These are phyloP conservation scores for Calliopsis andreniformis DNA, from an alignment of 1,140 invertebrate genomes.

Conservation along the genomic window DNA sequence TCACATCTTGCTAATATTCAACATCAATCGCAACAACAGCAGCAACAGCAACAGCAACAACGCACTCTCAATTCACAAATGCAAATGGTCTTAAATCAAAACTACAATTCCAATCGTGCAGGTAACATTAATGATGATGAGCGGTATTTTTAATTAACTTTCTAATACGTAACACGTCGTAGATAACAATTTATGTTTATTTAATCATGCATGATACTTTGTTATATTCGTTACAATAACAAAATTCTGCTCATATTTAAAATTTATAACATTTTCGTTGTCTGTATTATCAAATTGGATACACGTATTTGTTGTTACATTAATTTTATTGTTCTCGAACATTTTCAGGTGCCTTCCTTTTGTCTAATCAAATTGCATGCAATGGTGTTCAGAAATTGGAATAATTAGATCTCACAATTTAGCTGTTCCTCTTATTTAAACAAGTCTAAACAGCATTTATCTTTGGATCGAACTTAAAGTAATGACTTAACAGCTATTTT, in stretches of 20 bases:
- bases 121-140: constrained; percentile 62
- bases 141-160: neutral
- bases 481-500: constrained; percentile 51
- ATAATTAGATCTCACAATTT: constrained; percentile 53
- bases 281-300: neutral
- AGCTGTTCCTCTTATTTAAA: constrained; percentile 47
- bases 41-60: constrained; percentile 68
- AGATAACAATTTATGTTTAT: neutral
- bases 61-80: constrained; percentile 71
- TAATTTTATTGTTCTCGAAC: constrained; percentile 36
- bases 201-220: too few species aligned
- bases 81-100: constrained; percentile 79
- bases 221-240: too few species aligned
- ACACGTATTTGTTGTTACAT: neutral
- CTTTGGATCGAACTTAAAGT: constrained; percentile 62
- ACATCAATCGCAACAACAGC: constrained; percentile 73
- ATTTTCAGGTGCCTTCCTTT: constrained; percentile 65
- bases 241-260: neutral
- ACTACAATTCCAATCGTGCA: constrained; percentile 75
- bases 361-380: constrained; percentile 68
- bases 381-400: constrained; percentile 69
- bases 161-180: neutral
- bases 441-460: constrained; percentile 52
- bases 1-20: constrained; percentile 75
- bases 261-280: neutral